A percentile compares a stretch with the other conserved stretches of the same genome.
Conservation (phyloP, 2,113 vertebrate species). For the Xyrauchen texanus region DNA sequence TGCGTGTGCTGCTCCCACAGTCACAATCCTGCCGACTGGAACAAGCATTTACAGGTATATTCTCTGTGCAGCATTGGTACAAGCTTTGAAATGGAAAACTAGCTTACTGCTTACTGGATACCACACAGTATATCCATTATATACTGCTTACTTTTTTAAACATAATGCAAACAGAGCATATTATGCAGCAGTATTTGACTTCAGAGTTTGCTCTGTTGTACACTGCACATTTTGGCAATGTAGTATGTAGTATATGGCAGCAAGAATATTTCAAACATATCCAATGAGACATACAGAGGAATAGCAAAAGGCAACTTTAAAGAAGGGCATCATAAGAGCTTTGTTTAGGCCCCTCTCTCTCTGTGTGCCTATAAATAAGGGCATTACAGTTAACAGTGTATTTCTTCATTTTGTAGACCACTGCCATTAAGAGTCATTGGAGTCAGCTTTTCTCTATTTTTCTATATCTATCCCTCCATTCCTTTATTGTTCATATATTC, state of each 20-base stretch:
- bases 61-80: not conserved
- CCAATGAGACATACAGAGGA: no score
- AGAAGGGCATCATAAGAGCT: not conserved
- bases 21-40: not conserved
- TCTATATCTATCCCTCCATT: slow-evolving; percentile 46
- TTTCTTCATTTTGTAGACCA: slow-evolving; percentile 57
- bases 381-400: slow-evolving; percentile 53
- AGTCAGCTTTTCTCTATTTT: slow-evolving; percentile 62
- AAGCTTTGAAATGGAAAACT: no score
- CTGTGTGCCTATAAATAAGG: slow-evolving; percentile 18
- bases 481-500: slow-evolving; percentile 48
- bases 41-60: slow-evolving; percentile 7
- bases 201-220: no score
- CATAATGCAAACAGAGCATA: no score
- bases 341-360: not conserved
- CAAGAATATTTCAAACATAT: no score
- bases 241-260: no score
- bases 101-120: no score
- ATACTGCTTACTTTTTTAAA: no score
- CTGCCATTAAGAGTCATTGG: slow-evolving; percentile 59
- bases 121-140: no score
- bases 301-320: not conserved
- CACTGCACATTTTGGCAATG: no score
- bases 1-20: slow-evolving; percentile 2
- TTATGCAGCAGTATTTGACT: no score